A percentile compares a stretch with the other conserved stretches of the same genome.
These are phyloP conservation scores for Hybognathus amarus DNA, from an alignment of 2,797 vertebrate species.

Conservation along the genomic window DNA sequence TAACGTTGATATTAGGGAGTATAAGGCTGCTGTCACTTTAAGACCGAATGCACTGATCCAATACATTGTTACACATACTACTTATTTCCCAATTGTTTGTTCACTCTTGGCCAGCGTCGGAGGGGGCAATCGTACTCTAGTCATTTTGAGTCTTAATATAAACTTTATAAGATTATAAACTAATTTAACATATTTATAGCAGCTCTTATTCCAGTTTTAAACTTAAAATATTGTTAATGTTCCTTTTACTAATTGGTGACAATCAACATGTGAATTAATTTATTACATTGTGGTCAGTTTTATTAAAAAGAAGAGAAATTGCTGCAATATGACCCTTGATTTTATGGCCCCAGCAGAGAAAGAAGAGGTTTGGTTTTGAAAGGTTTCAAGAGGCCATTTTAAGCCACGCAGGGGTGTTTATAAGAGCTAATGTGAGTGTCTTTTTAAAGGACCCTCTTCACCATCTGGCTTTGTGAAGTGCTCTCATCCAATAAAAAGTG, in stretches of 20 bases:
- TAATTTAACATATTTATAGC: background rate
- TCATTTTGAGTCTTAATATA: background rate
- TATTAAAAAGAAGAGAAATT: background rate
- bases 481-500: constrained; percentile 45
- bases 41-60: too few species aligned
- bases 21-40: too few species aligned
- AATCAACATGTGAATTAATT: background rate
- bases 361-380: constrained; percentile 39
- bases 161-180: background rate
- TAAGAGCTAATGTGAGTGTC: constrained; percentile 55
- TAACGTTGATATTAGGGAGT: too few species aligned
- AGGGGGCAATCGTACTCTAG: background rate
- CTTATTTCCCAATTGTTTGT: too few species aligned
- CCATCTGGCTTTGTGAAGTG: constrained; percentile 56
- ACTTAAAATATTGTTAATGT: background rate
- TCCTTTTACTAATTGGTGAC: background rate
- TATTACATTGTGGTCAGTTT: background rate
- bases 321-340: background rate
- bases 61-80: too few species aligned
- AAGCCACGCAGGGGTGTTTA: constrained; percentile 34
- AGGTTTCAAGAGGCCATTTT: constrained; percentile 40
- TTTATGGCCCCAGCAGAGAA: background rate
- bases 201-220: background rate
- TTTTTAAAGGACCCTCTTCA: constrained; percentile 52
- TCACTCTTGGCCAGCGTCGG: too few species aligned